A percentile compares a stretch with the other conserved stretches of the same genome.
These are phyloP conservation scores for Umimayanthus kanabou DNA, from an alignment of 92 coral and sea anemone species.

Conservation along the genomic window DNA sequence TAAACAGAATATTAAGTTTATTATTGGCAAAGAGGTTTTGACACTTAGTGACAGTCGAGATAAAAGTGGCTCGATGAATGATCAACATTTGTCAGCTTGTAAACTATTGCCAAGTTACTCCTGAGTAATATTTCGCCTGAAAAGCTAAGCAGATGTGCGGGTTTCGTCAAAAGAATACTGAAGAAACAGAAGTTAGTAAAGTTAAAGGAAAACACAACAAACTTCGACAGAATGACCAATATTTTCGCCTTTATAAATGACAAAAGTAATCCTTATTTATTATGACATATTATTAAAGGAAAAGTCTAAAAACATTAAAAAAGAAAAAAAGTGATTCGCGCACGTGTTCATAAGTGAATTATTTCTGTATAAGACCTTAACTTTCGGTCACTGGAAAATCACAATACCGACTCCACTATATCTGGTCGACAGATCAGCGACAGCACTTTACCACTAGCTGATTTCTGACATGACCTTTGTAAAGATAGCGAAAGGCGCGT, in stretches of 20 bases:
- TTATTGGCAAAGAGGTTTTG: slow-evolving; percentile 30
- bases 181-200: not conserved
- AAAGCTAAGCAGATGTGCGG: not conserved
- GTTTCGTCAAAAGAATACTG: not conserved
- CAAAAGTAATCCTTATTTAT: too few relatives aligned
- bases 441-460: not conserved
- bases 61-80: not conserved
- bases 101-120: not conserved
- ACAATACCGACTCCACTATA: not conserved
- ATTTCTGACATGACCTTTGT: not conserved
- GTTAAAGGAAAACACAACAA: not conserved
- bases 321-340: not conserved
- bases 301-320: too few relatives aligned
- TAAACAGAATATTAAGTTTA: slow-evolving; percentile 9
- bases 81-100: slow-evolving; percentile 7
- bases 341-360: not conserved
- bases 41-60: slow-evolving; percentile 20
- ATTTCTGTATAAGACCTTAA: not conserved
- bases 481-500: not conserved
- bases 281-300: not conserved
- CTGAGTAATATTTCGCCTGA: not conserved
- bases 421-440: not conserved
- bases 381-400: not conserved
- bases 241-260: not conserved
- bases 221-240: not conserved